A percentile compares a stretch with the other conserved stretches of the same genome.
Evolutionary conservation across 2,113 vertebrate species (phyloP).

Genomic region (Mastomys coucha): DNA sequence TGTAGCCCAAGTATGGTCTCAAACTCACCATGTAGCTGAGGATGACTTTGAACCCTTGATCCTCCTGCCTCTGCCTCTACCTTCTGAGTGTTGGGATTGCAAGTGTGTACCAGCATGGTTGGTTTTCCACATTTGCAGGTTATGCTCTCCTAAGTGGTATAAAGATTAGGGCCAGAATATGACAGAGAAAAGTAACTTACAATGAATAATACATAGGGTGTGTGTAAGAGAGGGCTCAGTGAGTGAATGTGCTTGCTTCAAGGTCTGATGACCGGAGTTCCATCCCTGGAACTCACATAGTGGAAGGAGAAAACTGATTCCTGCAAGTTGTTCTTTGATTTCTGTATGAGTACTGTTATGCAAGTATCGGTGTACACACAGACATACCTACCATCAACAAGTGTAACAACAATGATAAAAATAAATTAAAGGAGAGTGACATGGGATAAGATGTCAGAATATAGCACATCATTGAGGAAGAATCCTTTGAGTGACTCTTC

Average conservation of each 20-base stretch:
- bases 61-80: neutral
- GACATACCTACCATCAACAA: neutral
- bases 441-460: neutral
- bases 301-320: neutral
- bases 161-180: too few relatives aligned
- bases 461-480: neutral
- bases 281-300: neutral
- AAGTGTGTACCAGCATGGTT: neutral
- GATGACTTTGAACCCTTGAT: neutral
- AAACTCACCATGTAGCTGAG: neutral
- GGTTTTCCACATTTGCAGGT: neutral
- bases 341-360: neutral
- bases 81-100: neutral
- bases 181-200: neutral
- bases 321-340: too few relatives aligned
- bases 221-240: too few relatives aligned
- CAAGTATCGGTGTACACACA: neutral
- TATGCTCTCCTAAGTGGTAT: too few relatives aligned
- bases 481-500: neutral
- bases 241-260: neutral
- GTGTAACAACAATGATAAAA: neutral
- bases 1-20: neutral
- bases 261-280: neutral
- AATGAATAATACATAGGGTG: too few relatives aligned
- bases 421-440: neutral